Conservation (phyloP, 2,888 invertebrate genomes). For the Caenorhabditis japonica region DNA sequence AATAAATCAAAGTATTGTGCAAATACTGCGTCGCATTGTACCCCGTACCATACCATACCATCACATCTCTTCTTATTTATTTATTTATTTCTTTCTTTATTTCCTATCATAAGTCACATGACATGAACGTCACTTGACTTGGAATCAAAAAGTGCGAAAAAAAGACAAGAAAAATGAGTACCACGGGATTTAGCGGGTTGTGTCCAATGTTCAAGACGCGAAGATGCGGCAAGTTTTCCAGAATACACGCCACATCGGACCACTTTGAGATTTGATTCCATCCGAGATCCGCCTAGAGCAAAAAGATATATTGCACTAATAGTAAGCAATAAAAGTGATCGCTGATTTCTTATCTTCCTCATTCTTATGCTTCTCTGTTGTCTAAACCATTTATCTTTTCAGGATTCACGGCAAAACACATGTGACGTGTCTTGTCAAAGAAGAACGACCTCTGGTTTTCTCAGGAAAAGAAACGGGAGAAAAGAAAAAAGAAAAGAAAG, state of each 20-base stretch:
- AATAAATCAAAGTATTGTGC: slow-evolving; percentile 9
- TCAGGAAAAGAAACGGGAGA: slow-evolving; percentile 15
- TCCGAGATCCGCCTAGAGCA: slow-evolving; percentile 83
- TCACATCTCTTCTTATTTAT: slow-evolving; percentile 23
- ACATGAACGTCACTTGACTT: slow-evolving; percentile 40
- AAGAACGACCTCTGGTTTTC: slow-evolving; percentile 29
- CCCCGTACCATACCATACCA: slow-evolving; percentile 13
- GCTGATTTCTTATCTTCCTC: slow-evolving; percentile 24
- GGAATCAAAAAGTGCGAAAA: neutral
- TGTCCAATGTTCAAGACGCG: slow-evolving; percentile 66
- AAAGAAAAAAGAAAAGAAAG: slow-evolving; percentile 35
- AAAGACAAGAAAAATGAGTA: slow-evolving; percentile 19
- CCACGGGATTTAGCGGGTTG: slow-evolving; percentile 62
- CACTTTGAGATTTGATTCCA: slow-evolving; percentile 90
- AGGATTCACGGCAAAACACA: slow-evolving; percentile 31
- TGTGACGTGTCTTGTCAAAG: slow-evolving; percentile 27
- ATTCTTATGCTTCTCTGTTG: neutral
- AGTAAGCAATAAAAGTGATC: slow-evolving; percentile 18
- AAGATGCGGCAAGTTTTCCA: slow-evolving; percentile 62
- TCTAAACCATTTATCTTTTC: slow-evolving; percentile 32
- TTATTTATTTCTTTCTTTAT: slow-evolving; percentile 1
- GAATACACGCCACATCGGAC: slow-evolving; percentile 84
- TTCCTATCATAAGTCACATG: slow-evolving; percentile 45
- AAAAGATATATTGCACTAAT: slow-evolving; percentile 9
- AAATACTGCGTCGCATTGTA: neutral